Evolutionary conservation across 2,113 vertebrate genomes (phyloP), one percentile per base, ranked within the genome.

Genomic region (Amphiprion ocellaris): DNA sequence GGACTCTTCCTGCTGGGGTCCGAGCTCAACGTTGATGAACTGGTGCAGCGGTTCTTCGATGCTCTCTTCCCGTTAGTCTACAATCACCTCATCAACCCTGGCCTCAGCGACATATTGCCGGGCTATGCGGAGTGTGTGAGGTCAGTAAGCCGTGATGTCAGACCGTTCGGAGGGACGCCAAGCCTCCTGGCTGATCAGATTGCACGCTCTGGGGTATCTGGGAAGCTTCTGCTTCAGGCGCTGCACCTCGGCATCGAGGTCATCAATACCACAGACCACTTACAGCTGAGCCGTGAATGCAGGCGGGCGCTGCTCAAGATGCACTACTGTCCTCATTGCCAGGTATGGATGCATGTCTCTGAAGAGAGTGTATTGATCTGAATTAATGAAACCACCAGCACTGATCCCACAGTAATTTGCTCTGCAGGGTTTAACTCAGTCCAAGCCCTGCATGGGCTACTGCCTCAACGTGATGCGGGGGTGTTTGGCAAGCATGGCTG

Each of bases 161-260:
- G 59, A 6, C 95, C 96, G 0, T 98, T 96, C 11, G 96, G 95
- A 2, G 86, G 47, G 0, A 0, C 92, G 44, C 96, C 96, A 2
- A 8, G 41, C 59, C 70, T 93, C 62, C 90, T 95, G 19, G 21
- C 93, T 3, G 91, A 89, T 19, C 95, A 95, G 81, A 93, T 97
- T 64, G 77, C 81, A 72, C 92, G 84, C 26, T 95, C 96, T 0
- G 93, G 96, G 44, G 52, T 96, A 56, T 90, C 93, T 0, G 95
- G 91, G 56, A 93, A 94, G 64, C 87, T 94, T 1, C 96, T 98
- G 50, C 91, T 97, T 41, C 97, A 97, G 88, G 96, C 97, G 0
- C 91, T 98, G 79, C 96, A 97, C 82, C 91, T 98, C 30, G 96
- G 96, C 60, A 94, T 97, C 1, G 97, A 98, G 94, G 96, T 97